Evolutionary conservation across 2,888 invertebrate genomes (phyloP).

Genomic region (Electrophaes corylata): DNA sequence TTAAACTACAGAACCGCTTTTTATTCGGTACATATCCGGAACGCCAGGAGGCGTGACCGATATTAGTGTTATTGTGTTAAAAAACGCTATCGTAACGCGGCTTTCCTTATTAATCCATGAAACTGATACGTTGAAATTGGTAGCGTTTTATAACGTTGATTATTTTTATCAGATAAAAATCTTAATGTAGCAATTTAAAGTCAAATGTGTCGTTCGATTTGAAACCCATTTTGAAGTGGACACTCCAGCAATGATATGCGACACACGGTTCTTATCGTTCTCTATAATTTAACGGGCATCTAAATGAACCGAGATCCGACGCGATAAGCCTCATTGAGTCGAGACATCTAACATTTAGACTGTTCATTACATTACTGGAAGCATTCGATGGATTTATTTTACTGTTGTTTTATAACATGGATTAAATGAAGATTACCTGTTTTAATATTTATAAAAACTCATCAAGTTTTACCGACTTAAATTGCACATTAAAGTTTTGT

Average conservation of each 20-base stretch:
- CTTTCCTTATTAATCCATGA: constrained; percentile 17
- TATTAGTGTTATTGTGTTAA: constrained; percentile 69
- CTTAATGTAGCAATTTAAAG: constrained; percentile 72
- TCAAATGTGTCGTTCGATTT: constrained; percentile 64
- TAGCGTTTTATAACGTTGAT: constrained; percentile 56
- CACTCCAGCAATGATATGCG: constrained; percentile 67
- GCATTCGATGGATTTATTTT: constrained; percentile 64
- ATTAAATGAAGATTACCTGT: constrained; percentile 41
- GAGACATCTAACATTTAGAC: constrained; percentile 67
- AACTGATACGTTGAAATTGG: constrained; percentile 42
- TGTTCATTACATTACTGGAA: constrained; percentile 72
- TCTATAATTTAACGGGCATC: constrained; percentile 79
- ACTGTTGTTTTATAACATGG: constrained; percentile 54
- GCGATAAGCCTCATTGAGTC: constrained; percentile 77
- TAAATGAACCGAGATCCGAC: constrained; percentile 80
- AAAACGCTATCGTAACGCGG: constrained; percentile 50
- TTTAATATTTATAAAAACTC: constrained; percentile 25
- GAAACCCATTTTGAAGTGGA: constrained; percentile 61
- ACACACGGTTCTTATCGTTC: constrained; percentile 71
- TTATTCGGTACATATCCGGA: constrained; percentile 75
- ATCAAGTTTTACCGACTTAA: constrained; percentile 2
- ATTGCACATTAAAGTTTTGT: constrained; percentile 8
- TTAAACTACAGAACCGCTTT: constrained; percentile 74
- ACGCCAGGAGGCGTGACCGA: constrained; percentile 72
- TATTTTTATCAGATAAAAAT: constrained; percentile 63